Conservation (phyloP, 2,797 vertebrate genomes). For the Anomalospiza imberbis region DNA sequence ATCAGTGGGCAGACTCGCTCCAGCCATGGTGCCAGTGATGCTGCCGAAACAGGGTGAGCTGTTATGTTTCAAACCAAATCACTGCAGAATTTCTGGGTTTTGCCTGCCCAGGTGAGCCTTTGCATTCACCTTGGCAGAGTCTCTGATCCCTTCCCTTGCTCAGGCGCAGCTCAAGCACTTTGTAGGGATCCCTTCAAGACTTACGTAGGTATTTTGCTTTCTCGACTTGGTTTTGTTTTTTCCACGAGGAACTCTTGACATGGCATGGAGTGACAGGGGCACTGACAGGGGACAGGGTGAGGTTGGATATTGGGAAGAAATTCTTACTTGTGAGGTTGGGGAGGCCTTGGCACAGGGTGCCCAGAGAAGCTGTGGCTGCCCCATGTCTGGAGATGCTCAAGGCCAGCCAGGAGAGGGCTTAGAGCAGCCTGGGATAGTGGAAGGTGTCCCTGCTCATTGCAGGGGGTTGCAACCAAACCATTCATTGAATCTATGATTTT, state of each 20-base stretch:
- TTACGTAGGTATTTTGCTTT: background rate
- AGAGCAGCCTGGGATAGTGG: background rate
- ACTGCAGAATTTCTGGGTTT: background rate
- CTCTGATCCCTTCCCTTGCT: background rate
- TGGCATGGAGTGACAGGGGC: background rate
- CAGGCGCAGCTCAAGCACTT: accelerated
- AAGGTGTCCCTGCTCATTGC: background rate
- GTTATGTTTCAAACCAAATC: background rate
- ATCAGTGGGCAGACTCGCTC: accelerated
- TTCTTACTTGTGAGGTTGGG: background rate
- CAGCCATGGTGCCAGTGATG: background rate
- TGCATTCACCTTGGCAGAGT: background rate
- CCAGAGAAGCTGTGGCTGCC: background rate
- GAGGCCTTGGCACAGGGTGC: background rate
- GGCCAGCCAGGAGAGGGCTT: background rate
- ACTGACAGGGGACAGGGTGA: background rate
- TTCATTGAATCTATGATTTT: background rate
- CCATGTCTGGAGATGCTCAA: background rate
- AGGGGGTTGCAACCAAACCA: background rate
- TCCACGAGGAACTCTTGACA: background rate
- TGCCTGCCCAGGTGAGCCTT: background rate
- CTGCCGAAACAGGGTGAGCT: background rate
- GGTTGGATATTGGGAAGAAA: background rate
- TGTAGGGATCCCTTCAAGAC: background rate
- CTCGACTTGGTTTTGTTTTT: background rate